Conservation (phyloP, 2,113 vertebrate genomes). For the Argyrosomus japonicus region DNA sequence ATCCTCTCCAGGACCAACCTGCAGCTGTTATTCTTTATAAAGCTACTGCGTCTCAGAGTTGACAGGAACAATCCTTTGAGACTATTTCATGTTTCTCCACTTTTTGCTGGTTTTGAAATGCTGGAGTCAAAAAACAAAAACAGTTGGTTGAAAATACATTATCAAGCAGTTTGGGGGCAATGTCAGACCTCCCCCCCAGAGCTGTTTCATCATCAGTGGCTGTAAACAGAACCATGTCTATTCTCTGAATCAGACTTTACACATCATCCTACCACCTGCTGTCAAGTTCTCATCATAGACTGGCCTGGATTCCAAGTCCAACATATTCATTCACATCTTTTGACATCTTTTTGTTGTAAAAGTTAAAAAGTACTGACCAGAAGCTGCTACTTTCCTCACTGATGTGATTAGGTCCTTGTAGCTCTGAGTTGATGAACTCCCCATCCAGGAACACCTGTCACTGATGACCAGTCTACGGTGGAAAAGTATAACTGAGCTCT, state of each 20-base stretch:
- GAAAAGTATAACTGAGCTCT: neutral
- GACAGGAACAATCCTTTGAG: slow-evolving; percentile 17
- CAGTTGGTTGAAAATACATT: neutral
- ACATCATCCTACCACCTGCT: slow-evolving; percentile 33
- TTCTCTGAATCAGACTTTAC: slow-evolving; percentile 21
- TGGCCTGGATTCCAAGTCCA: neutral
- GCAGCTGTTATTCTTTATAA: neutral
- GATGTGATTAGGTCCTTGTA: neutral
- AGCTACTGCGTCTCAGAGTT: slow-evolving; percentile 3
- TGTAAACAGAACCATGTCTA: slow-evolving; percentile 14
- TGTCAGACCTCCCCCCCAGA: neutral
- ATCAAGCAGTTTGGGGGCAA: neutral
- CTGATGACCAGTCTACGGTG: slow-evolving; percentile 3
- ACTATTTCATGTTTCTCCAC: neutral
- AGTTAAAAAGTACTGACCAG: neutral
- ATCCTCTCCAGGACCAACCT: neutral
- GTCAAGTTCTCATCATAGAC: neutral
- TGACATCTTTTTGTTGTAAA: neutral
- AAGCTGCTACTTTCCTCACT: neutral
- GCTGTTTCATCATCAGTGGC: neutral
- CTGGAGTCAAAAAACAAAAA: slow-evolving; percentile 4
- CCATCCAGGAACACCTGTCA: neutral
- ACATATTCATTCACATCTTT: slow-evolving; percentile 24
- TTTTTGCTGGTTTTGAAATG: neutral
- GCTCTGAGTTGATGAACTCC: neutral